Base-by-base conservation (phyloP, 2,888 invertebrate genomes). In the Cephus sareptanus region DNA sequence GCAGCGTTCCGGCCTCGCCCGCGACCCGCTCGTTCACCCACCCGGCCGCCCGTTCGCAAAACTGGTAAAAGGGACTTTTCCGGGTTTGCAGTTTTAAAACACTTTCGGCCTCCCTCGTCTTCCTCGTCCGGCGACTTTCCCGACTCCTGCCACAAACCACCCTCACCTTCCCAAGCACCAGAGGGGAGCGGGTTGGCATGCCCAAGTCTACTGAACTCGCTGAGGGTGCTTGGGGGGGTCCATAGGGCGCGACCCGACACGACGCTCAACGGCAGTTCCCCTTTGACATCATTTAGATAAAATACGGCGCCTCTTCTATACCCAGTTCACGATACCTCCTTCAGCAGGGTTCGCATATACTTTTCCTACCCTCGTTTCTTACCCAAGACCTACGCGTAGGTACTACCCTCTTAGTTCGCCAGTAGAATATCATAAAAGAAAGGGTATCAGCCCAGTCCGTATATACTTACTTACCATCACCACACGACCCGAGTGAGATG, bases 211-310 rank as follows among this genome's bases (percentile, higher is more conserved):
- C 56, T 23, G 15, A 56, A 56, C 23, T 56, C 23, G 23, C 9
- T 23, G 73, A 69, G 78, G 75, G 75, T 73, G 77, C 76, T 79
- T 70, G 77, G 76, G 79, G 83, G 81, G 77, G 76, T 69, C 76
- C 56, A 79, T 80, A 81, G 85, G 81, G 84, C 82, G 79, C 84
- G 84, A 85, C 83, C 82, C 85, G 83, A 83, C 81, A 80, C 33
- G 82, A 81, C 83, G 79, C 79, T 77, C 79, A 82, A 82, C 83
- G 77, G 77, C 79, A 79, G 77, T 84, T 84, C 85, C 86, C 87
- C 87, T 90, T 89, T 89, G 88, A 88, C 88, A 88, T 88, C 87
- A 87, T 90, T 90, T 88, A 86, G 87, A 89, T 89, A 88, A 90
- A 89, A 88, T 90, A 89, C 86, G 85, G 81, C 81, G 81, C 85